Percentiles rank a stretch among this genome's conserved stretches.
phyloP scores from a whole-genome alignment of 2,888 invertebrate species.

The Germaria angustata region DNA sequence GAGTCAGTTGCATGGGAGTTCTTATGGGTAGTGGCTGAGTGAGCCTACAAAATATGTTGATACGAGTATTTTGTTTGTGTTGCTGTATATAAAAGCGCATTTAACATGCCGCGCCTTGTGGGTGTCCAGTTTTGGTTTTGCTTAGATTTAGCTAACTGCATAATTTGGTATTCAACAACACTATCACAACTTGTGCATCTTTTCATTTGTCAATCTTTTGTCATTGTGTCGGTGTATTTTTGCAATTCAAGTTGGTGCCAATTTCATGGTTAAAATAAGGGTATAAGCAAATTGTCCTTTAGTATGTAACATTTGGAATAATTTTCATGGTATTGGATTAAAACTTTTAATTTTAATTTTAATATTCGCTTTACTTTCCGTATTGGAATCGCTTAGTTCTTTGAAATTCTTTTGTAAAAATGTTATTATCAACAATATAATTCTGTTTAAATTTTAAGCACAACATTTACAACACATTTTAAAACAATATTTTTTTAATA shows the following conservation, averaged over 20 bases:
- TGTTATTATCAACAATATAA: too few species aligned
- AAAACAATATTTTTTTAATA: too few species aligned
- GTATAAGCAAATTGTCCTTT: background rate
- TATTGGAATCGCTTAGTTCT: too few species aligned
- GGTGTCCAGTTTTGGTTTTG: constrained; percentile 34
- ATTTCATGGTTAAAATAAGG: background rate
- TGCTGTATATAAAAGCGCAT: constrained; percentile 6
- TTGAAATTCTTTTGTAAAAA: too few species aligned
- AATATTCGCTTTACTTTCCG: too few species aligned
- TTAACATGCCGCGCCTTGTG: constrained; percentile 15
- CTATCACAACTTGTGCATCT: constrained; percentile 51
- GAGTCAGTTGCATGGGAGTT: background rate
- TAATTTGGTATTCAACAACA: constrained; percentile 63
- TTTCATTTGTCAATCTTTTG: constrained; percentile 52
- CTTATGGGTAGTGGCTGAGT: background rate
- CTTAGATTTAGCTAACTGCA: constrained; percentile 32
- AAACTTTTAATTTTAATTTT: too few species aligned
- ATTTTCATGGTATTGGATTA: too few species aligned
- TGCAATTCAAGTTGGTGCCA: constrained; percentile 13
- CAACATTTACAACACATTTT: too few species aligned
- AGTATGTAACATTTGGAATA: background rate
- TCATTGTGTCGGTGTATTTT: constrained; percentile 1
- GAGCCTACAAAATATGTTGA: constrained; percentile 50
- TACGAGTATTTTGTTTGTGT: constrained; percentile 35
- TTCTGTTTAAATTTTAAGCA: too few species aligned